Evolutionary conservation across 2,888 invertebrate species (phyloP).

Genomic region (Microdon myrmicae): DNA sequence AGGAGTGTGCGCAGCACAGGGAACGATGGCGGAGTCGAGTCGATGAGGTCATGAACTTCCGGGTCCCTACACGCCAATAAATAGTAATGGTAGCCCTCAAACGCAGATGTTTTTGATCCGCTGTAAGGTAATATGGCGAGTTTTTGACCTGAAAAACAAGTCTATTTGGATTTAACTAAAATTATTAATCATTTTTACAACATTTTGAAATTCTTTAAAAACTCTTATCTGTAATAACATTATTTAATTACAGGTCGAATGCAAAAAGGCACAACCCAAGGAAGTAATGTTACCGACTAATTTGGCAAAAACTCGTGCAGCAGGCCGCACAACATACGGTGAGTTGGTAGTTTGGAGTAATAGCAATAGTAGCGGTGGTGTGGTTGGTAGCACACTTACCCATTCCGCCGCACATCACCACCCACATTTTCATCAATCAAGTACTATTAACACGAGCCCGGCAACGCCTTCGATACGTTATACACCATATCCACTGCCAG

Average conservation of each 20-base stretch:
- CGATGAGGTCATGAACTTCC: too few species aligned
- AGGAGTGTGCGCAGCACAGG: too few species aligned
- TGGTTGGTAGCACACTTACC: conserved; percentile 61
- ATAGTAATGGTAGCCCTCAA: too few species aligned
- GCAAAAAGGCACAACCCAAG: conserved; percentile 99
- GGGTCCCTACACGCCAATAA: too few species aligned
- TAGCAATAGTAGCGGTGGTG: conserved; percentile 69
- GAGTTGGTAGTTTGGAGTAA: conserved; percentile 90
- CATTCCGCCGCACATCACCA: conserved; percentile 52
- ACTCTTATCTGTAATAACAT: background rate
- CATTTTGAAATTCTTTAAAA: background rate
- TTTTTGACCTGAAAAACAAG: too few species aligned
- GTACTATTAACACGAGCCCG: conserved; percentile 35
- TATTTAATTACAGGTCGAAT: conserved; percentile 88
- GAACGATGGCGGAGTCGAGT: too few species aligned
- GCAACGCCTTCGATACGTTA: conserved; percentile 70
- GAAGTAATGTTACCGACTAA: conserved; percentile 99
- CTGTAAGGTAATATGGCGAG: too few species aligned
- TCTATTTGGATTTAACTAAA: background rate
- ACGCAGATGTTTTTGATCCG: too few species aligned
- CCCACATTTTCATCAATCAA: conserved; percentile 53
- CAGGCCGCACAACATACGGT: conserved; percentile 96
- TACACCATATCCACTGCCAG: conserved; percentile 73
- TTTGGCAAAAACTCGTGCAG: conserved; percentile 93
- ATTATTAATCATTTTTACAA: background rate